Base-by-base conservation (phyloP, 1,140 invertebrate species). In the Zaprionus taronus region DNA sequence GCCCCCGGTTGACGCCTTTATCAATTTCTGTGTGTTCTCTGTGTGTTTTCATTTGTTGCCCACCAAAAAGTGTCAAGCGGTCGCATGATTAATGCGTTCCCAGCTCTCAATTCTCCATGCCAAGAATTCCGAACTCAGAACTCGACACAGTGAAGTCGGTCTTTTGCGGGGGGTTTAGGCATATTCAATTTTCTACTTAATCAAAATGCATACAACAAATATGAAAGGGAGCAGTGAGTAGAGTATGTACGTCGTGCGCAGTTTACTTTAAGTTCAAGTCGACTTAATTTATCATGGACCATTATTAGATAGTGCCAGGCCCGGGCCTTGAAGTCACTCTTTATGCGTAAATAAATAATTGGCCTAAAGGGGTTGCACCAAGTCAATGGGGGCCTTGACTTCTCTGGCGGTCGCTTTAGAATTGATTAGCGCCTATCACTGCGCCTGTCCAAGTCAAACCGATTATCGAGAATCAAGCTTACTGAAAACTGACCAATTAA, bases 141-240 rank as follows among this genome's bases (percentile, higher is more conserved):
- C 49, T 11, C n/a, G n/a, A 20, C 41, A 17, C n/a, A 47, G 1
- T 38, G 12, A 38, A n/a, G 41, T n/a, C 15, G 12, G 26, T 31
- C 28, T 31, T 31, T 31, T 31, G 1, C 14, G 15, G 55, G 68
- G 67, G 53, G 65, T 81, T 83, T 76, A 89, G 15, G 15, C 84
- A 81, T 81, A 87, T 81, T 79, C 65, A 84, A 89, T 87, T 87
- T 89, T 87, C 84, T 87, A 87, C 84, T 81, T 87, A 79, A 89
- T 87, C 84, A 89, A 89, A 83, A 71, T 83, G 77, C 78, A 83
- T 62, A 78, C 69, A 64, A 81, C 26, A 7, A 84, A 89, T 87
- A 90, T 89, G 79, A 89, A 89, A 84, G 85, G 84, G 74, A 73
- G 53, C 77, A 31, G 5, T 17, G 36, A 24, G 24, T 28, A 7